Evolutionary conservation across 2,888 invertebrate species (phyloP).

Genomic region (Rhaphigaster nebulosa): DNA sequence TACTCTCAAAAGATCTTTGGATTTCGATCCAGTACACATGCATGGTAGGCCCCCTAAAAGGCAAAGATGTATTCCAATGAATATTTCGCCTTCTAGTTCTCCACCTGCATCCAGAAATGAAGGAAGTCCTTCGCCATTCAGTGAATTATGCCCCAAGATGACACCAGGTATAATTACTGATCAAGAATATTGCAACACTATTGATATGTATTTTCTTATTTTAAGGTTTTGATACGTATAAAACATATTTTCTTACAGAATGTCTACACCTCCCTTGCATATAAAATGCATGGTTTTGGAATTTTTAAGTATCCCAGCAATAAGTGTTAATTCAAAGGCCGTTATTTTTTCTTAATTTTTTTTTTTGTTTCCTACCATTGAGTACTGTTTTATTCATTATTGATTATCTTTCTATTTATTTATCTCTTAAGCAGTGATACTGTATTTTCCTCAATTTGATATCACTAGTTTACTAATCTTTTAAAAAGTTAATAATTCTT

Average conservation of each 20-base stretch:
- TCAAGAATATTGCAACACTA: conserved; percentile 65
- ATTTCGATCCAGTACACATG: conserved; percentile 93
- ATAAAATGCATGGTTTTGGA: not conserved
- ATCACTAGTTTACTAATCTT: too few species aligned
- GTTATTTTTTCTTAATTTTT: not conserved
- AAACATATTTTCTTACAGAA: conserved; percentile 42
- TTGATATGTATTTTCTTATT: not conserved
- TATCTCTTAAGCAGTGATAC: too few species aligned
- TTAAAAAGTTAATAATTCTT: too few species aligned
- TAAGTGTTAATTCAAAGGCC: not conserved
- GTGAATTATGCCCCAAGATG: conserved; percentile 86
- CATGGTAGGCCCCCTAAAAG: conserved; percentile 87
- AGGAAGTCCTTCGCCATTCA: conserved; percentile 79
- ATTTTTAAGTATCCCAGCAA: not conserved
- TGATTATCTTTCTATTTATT: not conserved
- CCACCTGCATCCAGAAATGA: conserved; percentile 70
- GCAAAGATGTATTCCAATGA: conserved; percentile 91
- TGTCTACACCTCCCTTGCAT: not conserved
- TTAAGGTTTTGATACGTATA: not conserved
- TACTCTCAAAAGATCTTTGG: conserved; percentile 93
- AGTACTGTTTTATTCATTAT: not conserved
- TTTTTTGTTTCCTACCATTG: not conserved
- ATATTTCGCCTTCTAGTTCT: conserved; percentile 73
- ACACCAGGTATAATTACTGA: conserved; percentile 80
- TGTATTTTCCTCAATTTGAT: too few species aligned